These are phyloP conservation scores for Andrena flavipes DNA, from an alignment of 2,888 invertebrate genomes.

Conservation along the genomic window DNA sequence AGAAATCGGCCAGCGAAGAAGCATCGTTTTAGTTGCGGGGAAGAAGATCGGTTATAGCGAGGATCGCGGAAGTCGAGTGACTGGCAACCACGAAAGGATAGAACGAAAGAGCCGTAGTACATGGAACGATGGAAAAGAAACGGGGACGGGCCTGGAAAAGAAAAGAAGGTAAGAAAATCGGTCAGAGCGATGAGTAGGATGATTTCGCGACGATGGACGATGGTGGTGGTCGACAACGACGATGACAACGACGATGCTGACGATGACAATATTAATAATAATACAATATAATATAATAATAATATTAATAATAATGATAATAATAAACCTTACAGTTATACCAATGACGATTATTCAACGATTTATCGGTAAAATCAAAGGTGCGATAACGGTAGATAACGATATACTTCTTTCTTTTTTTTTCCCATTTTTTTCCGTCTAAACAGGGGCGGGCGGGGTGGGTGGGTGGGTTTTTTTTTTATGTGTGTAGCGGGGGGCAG, in stretches of 20 bases:
- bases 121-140: background rate
- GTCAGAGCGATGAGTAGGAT: slow-evolving; percentile 23
- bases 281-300: slow-evolving; percentile 55
- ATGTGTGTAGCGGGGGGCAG: slow-evolving; percentile 32
- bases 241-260: slow-evolving; percentile 52
- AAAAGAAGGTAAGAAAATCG: background rate
- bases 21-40: background rate
- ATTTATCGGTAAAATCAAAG: slow-evolving; percentile 61
- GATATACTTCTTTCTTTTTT: slow-evolving; percentile 21
- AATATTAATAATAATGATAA: slow-evolving; percentile 58
- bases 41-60: background rate
- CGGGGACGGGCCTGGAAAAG: background rate
- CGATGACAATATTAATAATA: slow-evolving; percentile 58
- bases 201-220: slow-evolving; percentile 36
- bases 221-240: slow-evolving; percentile 40
- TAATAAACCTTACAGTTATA: slow-evolving; percentile 61
- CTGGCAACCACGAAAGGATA: background rate
- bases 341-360: slow-evolving; percentile 63
- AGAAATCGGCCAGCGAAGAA: slow-evolving; percentile 28
- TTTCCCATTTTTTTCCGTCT: slow-evolving; percentile 43
- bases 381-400: slow-evolving; percentile 68
- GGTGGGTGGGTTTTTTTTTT: too few relatives aligned
- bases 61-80: background rate
- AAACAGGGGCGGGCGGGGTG: slow-evolving; percentile 9
- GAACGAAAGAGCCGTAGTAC: background rate